Percentiles rank a stretch among this genome's conserved stretches.
Evolutionary conservation across 2,797 vertebrate species (phyloP).

Genomic region (Myoxocephalus aenaeus): DNA sequence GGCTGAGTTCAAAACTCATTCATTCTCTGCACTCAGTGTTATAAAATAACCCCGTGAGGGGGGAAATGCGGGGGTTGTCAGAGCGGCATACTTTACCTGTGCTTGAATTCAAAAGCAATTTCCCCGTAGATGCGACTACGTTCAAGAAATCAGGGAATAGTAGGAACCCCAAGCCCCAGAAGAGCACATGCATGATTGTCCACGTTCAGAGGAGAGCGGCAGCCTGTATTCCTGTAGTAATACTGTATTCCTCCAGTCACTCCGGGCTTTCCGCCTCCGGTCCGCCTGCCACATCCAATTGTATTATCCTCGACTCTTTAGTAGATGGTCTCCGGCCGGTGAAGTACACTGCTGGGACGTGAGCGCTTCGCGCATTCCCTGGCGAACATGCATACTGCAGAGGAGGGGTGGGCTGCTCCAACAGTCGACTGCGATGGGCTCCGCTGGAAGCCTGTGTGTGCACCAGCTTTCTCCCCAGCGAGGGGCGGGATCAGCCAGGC

Average conservation of each 20-base stretch:
- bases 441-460: conserved; percentile 65
- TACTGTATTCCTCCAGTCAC: conserved; percentile 73
- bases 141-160: conserved; percentile 86
- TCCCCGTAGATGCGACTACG: conserved; percentile 84
- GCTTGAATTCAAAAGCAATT: conserved; percentile 85
- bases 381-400: conserved; percentile 84
- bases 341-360: conserved; percentile 79
- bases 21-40: conserved; percentile 72
- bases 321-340: conserved; percentile 74
- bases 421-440: conserved; percentile 69
- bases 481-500: conserved; percentile 79
- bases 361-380: conserved; percentile 78
- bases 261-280: conserved; percentile 71
- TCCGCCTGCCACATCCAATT: conserved; percentile 82
- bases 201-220: conserved; percentile 79
- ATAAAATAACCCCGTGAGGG: conserved; percentile 39
- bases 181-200: conserved; percentile 93
- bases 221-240: conserved; percentile 72
- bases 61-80: conserved; percentile 19
- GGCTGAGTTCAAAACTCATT: conserved; percentile 76
- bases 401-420: conserved; percentile 76
- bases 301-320: conserved; percentile 75
- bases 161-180: conserved; percentile 89
- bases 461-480: conserved; percentile 67
- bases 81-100: conserved; percentile 87